A percentile compares a stretch with the other conserved stretches of the same genome.
Conservation (phyloP, 2,888 invertebrate genomes). For the Epiblema foenella region DNA sequence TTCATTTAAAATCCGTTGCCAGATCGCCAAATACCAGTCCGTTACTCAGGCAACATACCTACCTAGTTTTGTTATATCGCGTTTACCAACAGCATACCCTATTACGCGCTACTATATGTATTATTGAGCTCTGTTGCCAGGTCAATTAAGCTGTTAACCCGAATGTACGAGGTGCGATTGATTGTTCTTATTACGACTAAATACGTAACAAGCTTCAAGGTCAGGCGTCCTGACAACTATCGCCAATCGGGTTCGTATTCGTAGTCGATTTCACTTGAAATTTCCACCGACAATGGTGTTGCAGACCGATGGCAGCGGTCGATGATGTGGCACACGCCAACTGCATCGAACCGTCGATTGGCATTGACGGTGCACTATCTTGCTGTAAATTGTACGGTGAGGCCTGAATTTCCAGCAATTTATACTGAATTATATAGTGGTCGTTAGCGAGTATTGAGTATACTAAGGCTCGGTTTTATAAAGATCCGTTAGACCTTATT, state of each 20-base stretch:
- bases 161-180: slow-evolving; percentile 35
- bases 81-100: slow-evolving; percentile 12
- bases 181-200: slow-evolving; percentile 19
- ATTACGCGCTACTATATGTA: slow-evolving; percentile 2
- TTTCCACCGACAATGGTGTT: background rate
- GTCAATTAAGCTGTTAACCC: slow-evolving; percentile 44
- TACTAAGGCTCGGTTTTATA: too few species aligned
- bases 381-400: slow-evolving; percentile 39
- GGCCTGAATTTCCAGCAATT: slow-evolving; percentile 37
- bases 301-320: background rate
- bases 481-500: too few species aligned
- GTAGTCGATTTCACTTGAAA: slow-evolving; percentile 10
- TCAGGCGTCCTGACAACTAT: slow-evolving; percentile 48
- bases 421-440: slow-evolving; percentile 16
- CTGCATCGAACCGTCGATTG: slow-evolving; percentile 55
- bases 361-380: slow-evolving; percentile 63
- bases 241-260: slow-evolving; percentile 45
- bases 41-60: background rate
- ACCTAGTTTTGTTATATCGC: background rate
- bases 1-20: background rate
- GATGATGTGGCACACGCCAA: slow-evolving; percentile 49
- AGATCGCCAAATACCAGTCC: background rate
- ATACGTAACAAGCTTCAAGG: slow-evolving; percentile 46
- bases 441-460: slow-evolving; percentile 21
- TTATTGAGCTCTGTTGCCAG: slow-evolving; percentile 23